Conservation (phyloP, 2,888 invertebrate species). For the Dryococelus australis region DNA sequence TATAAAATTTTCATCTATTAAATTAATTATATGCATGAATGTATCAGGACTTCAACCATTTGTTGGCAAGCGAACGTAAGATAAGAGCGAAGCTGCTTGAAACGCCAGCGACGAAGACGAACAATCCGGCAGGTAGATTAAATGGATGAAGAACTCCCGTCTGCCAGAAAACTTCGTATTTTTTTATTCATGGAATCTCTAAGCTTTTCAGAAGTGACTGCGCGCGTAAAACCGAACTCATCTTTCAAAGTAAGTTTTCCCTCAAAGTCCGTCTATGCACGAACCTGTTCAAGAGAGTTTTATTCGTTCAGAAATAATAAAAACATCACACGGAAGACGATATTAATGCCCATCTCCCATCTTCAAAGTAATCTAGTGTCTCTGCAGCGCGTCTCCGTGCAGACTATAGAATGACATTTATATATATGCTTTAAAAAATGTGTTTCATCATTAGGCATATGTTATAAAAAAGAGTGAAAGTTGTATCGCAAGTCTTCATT, state of each 20-base stretch:
- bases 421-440: not conserved
- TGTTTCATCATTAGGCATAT: conserved; percentile 3
- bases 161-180: not conserved
- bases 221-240: not conserved
- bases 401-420: not conserved
- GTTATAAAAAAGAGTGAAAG: not conserved
- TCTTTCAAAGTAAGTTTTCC: not conserved
- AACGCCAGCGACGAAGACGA: not conserved
- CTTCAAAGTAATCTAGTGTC: not conserved
- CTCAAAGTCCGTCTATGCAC: not conserved
- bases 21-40: no score
- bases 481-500: conserved; percentile 16
- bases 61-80: not conserved
- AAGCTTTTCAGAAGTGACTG: not conserved
- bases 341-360: not conserved
- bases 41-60: not conserved
- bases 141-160: not conserved
- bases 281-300: not conserved
- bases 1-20: no score
- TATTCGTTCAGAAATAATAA: not conserved
- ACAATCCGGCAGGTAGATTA: not conserved
- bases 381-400: not conserved
- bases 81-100: not conserved
- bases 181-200: not conserved
- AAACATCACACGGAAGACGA: not conserved